A percentile compares a stretch with the other conserved stretches of the same genome.
Evolutionary conservation across 1,140 invertebrate species (phyloP).

Genomic region (Cyclargus thomasi): DNA sequence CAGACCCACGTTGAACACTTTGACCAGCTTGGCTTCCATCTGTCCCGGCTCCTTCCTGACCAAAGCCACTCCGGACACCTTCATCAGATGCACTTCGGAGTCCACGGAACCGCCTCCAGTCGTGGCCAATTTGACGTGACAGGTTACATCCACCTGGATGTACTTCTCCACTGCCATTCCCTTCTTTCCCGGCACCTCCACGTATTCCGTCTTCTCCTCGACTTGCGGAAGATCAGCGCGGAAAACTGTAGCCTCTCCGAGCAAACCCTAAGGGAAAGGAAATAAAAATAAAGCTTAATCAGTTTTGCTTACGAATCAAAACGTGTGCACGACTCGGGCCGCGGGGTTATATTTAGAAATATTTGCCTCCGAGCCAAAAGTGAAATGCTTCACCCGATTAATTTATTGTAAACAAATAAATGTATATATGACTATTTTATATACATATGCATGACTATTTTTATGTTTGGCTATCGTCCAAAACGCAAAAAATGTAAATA

Average conservation of each 20-base stretch:
- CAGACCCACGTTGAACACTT: constrained; percentile 80
- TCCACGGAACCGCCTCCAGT: constrained; percentile 75
- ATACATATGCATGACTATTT: background rate
- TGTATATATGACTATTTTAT: background rate
- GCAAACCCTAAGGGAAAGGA: constrained; percentile 54
- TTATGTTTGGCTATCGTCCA: background rate
- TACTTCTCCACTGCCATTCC: constrained; percentile 77
- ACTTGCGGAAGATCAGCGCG: constrained; percentile 78
- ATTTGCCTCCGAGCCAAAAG: constrained; percentile 16
- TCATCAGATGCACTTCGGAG: constrained; percentile 77
- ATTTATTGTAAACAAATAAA: constrained; percentile 14
- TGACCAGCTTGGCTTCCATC: constrained; percentile 71
- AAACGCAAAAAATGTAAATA: background rate
- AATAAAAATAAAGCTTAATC: background rate
- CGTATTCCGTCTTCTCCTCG: constrained; percentile 77
- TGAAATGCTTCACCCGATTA: constrained; percentile 16
- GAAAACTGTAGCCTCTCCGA: constrained; percentile 80
- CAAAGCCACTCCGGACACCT: constrained; percentile 80
- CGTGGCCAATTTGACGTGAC: constrained; percentile 77
- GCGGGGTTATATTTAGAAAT: constrained; percentile 19
- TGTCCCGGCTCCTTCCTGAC: constrained; percentile 76
- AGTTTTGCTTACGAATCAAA: constrained; percentile 1
- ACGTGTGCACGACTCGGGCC: background rate
- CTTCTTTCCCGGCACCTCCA: constrained; percentile 68
- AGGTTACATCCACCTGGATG: constrained; percentile 80